A percentile compares a stretch with the other conserved stretches of the same genome.
Evolutionary conservation across 1,140 invertebrate genomes (phyloP).

Genomic region (Dreissena rostriformis): DNA sequence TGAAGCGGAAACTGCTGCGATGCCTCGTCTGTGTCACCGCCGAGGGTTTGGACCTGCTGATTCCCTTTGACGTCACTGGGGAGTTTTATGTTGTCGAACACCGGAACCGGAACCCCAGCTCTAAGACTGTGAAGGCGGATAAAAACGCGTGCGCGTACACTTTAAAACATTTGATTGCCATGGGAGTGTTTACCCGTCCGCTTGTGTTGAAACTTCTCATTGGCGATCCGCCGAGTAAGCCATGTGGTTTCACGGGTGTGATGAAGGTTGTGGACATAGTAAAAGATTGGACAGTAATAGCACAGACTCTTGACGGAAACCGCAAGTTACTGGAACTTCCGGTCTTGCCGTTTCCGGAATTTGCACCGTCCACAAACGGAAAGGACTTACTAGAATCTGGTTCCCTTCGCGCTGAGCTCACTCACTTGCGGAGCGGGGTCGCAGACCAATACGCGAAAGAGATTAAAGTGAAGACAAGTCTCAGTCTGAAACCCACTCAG

Average conservation of each 20-base stretch:
- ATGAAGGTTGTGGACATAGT: constrained; percentile 70
- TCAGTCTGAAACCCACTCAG: constrained; percentile 13
- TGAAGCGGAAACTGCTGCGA: constrained; percentile 68
- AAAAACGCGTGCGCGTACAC: constrained; percentile 59
- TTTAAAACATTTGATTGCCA: constrained; percentile 59
- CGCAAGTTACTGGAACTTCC: constrained; percentile 71
- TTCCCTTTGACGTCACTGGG: constrained; percentile 70
- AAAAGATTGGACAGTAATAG: constrained; percentile 72
- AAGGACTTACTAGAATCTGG: constrained; percentile 55
- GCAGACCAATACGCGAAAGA: constrained; percentile 67
- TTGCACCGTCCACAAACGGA: constrained; percentile 66
- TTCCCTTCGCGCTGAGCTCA: constrained; percentile 37
- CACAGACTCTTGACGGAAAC: constrained; percentile 61
- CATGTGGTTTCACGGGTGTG: constrained; percentile 71
- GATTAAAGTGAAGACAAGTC: constrained; percentile 65
- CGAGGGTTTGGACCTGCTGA: constrained; percentile 61
- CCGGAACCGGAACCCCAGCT: constrained; percentile 49
- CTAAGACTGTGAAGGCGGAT: constrained; percentile 61
- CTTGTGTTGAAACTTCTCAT: constrained; percentile 63
- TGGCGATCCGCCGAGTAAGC: constrained; percentile 67
- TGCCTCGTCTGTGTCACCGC: constrained; percentile 66
- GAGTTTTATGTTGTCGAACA: constrained; percentile 72
- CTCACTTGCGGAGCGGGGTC: constrained; percentile 54
- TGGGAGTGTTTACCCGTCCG: constrained; percentile 58
- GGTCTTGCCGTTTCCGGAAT: constrained; percentile 65